Percentiles rank a stretch among this genome's conserved stretches.
Conservation (phyloP, 2,888 invertebrate species). For the Baronia brevicornis region DNA sequence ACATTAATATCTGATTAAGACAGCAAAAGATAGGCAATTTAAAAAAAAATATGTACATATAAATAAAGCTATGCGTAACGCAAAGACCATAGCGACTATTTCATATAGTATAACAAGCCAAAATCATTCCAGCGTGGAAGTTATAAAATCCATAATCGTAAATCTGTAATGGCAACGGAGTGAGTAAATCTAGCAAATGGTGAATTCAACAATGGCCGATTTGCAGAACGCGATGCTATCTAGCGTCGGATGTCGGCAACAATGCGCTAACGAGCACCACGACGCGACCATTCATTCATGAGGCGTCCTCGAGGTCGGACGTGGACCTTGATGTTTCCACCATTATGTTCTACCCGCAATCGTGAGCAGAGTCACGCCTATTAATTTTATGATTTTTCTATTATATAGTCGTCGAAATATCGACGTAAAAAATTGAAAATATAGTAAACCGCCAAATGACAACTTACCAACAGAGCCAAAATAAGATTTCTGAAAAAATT, state of each 20-base stretch:
- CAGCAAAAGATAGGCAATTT: too few relatives aligned
- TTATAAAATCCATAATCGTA: constrained; percentile 1
- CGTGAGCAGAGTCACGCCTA: constrained; percentile 8
- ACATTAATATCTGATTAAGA: too few relatives aligned
- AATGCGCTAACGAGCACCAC: constrained; percentile 30
- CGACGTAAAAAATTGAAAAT: too few relatives aligned
- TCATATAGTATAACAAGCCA: background rate
- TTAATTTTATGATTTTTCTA: constrained; percentile 1
- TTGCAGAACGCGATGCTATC: constrained; percentile 31
- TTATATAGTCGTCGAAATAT: too few relatives aligned
- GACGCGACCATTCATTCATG: constrained; percentile 30
- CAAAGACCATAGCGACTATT: constrained; percentile 1
- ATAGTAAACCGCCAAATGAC: too few relatives aligned
- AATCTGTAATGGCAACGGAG: background rate
- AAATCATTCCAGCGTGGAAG: constrained; percentile 1
- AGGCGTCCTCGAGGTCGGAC: constrained; percentile 28
- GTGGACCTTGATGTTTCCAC: constrained; percentile 27
- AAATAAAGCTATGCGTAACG: background rate
- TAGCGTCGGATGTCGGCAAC: constrained; percentile 29
- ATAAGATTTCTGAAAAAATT: too few relatives aligned
- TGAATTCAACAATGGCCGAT: constrained; percentile 29
- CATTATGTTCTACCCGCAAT: constrained; percentile 19
- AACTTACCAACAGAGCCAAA: too few relatives aligned
- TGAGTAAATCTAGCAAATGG: constrained; percentile 13
- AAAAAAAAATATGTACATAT: too few relatives aligned